Conservation (phyloP, 2,797 vertebrate genomes). For the Cossypha caffra region DNA sequence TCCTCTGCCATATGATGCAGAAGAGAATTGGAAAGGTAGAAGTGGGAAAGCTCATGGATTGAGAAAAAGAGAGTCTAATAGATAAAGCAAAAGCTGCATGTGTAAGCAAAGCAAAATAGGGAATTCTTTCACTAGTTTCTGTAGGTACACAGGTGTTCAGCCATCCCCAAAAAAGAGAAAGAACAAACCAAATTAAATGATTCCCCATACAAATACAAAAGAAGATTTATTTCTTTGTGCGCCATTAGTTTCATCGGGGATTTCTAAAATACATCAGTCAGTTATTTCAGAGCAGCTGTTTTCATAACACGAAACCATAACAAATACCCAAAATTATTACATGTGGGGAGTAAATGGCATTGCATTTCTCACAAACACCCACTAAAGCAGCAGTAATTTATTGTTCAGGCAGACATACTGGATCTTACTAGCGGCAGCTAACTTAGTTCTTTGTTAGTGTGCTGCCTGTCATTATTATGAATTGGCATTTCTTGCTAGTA, state of each 20-base stretch:
- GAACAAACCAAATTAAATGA: background rate
- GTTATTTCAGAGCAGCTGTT: background rate
- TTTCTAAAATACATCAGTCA: background rate
- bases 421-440: background rate
- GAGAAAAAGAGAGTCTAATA: background rate
- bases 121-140: background rate
- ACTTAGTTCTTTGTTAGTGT: background rate
- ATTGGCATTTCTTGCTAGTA: background rate
- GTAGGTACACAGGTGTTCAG: background rate
- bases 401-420: background rate
- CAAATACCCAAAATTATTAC: background rate
- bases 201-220: background rate
- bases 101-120: background rate
- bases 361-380: background rate
- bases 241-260: background rate
- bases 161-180: background rate
- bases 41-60: background rate
- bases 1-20: background rate
- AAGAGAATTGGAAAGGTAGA: background rate
- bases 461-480: background rate
- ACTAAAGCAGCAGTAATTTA: background rate
- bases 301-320: background rate
- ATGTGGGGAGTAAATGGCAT: background rate
- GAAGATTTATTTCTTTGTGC: background rate
- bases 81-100: background rate